Conservation (phyloP, 2,888 invertebrate genomes). For the Clitarchus hookeri region DNA sequence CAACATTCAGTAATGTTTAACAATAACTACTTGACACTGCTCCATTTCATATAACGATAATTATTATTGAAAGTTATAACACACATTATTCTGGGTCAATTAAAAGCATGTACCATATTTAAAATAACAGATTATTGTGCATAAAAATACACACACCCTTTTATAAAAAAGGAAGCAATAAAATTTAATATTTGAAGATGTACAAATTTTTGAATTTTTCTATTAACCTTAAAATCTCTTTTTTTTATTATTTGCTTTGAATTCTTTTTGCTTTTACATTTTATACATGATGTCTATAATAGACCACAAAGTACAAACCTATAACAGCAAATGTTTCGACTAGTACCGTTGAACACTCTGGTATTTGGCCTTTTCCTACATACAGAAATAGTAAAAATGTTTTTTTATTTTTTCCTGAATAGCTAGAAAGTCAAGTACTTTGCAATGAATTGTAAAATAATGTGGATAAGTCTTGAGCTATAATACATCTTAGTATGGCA, state of each 20-base stretch:
- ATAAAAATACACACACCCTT: constrained; percentile 37
- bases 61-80: constrained; percentile 28
- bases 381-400: constrained; percentile 36
- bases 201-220: constrained; percentile 31
- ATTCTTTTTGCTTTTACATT: constrained; percentile 17
- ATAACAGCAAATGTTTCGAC: constrained; percentile 37
- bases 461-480: constrained; percentile 35
- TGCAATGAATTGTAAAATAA: constrained; percentile 32
- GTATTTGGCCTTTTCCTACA: constrained; percentile 35
- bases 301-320: constrained; percentile 37
- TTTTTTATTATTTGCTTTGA: constrained; percentile 22
- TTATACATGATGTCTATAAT: constrained; percentile 24
- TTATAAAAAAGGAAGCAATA: constrained; percentile 34
- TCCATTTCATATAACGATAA: constrained; percentile 24
- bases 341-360: constrained; percentile 39
- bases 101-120: constrained; percentile 35
- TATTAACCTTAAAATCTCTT: constrained; percentile 27
- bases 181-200: constrained; percentile 30
- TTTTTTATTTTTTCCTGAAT: constrained; percentile 17
- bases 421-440: constrained; percentile 32
- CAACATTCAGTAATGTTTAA: constrained; percentile 26
- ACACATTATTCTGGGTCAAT: constrained; percentile 27
- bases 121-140: constrained; percentile 36
- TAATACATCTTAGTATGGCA: constrained; percentile 36
- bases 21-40: constrained; percentile 25